Conservation (phyloP, 2,888 invertebrate genomes). For the Gymnocheta viridis region DNA sequence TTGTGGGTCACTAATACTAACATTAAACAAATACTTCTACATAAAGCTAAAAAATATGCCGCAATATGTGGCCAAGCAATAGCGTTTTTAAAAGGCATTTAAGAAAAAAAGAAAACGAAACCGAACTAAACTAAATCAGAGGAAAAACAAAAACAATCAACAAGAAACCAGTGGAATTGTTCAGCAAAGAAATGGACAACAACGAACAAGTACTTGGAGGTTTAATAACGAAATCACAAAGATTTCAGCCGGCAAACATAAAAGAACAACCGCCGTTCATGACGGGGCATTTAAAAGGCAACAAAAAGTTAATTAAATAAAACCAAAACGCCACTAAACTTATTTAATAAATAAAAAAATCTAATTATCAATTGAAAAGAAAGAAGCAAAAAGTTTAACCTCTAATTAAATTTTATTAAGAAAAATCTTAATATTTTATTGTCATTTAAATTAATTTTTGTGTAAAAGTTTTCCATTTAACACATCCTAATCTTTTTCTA, state of each 20-base stretch:
- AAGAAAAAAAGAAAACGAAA: not conserved
- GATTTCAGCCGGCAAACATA: slow-evolving; percentile 80
- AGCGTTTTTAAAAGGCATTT: slow-evolving; percentile 30
- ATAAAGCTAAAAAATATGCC: slow-evolving; percentile 59
- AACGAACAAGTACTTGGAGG: slow-evolving; percentile 75
- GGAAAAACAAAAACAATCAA: slow-evolving; percentile 50
- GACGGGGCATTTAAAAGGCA: slow-evolving; percentile 39
- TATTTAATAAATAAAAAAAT: slow-evolving; percentile 4
- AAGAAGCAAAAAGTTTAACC: not conserved
- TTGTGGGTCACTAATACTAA: slow-evolving; percentile 63
- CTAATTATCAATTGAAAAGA: not conserved
- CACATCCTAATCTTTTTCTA: not conserved
- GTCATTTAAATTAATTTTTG: slow-evolving; percentile 2
- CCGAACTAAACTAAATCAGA: not conserved
- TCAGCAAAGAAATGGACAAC: slow-evolving; percentile 54
- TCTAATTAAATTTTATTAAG: not conserved
- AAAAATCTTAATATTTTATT: not conserved
- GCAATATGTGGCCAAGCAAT: slow-evolving; percentile 60
- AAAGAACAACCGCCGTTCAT: slow-evolving; percentile 75
- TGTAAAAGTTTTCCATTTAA: not conserved
- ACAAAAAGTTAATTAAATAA: not conserved
- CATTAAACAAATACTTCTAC: slow-evolving; percentile 33
- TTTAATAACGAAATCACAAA: slow-evolving; percentile 77
- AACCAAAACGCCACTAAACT: not conserved
- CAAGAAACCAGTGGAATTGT: slow-evolving; percentile 51